Evolutionary conservation across 2,888 invertebrate genomes (phyloP).

Genomic region (Ophion obscuratus): DNA sequence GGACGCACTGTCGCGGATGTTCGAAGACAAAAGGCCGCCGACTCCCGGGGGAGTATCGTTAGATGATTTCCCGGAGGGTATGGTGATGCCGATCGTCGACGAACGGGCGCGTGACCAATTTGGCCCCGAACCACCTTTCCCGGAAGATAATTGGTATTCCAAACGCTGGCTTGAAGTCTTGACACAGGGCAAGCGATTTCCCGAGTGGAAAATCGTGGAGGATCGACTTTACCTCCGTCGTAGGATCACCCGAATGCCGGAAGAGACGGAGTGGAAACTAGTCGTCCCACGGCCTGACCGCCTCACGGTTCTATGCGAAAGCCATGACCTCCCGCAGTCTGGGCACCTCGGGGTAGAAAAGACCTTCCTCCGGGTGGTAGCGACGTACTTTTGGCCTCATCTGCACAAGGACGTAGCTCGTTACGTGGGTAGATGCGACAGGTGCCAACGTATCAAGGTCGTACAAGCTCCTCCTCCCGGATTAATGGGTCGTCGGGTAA

Average conservation of each 20-base stretch:
- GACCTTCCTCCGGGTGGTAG: slow-evolving; percentile 38
- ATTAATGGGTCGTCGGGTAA: too few species aligned
- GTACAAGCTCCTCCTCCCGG: too few species aligned
- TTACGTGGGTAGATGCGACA: slow-evolving; percentile 67
- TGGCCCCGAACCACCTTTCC: slow-evolving; percentile 42
- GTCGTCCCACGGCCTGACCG: slow-evolving; percentile 63
- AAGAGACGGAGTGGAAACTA: slow-evolving; percentile 61
- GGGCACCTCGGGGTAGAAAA: slow-evolving; percentile 69
- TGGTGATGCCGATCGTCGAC: not conserved
- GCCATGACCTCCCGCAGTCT: slow-evolving; percentile 51
- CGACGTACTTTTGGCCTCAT: slow-evolving; percentile 68
- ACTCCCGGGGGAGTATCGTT: not conserved
- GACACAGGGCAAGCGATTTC: slow-evolving; percentile 37
- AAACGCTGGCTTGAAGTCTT: slow-evolving; percentile 42
- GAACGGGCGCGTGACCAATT: not conserved
- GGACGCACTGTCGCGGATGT: slow-evolving; percentile 63
- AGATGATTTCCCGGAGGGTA: not conserved
- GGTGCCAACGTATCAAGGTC: slow-evolving; percentile 48
- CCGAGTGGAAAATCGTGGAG: slow-evolving; percentile 43
- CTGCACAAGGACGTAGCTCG: slow-evolving; percentile 57
- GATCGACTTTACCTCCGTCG: not conserved
- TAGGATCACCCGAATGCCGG: too few species aligned
- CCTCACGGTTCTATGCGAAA: slow-evolving; percentile 19
- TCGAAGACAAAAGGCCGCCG: slow-evolving; percentile 23
- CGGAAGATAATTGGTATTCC: slow-evolving; percentile 55